Conservation (phyloP, 2,888 invertebrate genomes). For the Clusia tigrina region DNA sequence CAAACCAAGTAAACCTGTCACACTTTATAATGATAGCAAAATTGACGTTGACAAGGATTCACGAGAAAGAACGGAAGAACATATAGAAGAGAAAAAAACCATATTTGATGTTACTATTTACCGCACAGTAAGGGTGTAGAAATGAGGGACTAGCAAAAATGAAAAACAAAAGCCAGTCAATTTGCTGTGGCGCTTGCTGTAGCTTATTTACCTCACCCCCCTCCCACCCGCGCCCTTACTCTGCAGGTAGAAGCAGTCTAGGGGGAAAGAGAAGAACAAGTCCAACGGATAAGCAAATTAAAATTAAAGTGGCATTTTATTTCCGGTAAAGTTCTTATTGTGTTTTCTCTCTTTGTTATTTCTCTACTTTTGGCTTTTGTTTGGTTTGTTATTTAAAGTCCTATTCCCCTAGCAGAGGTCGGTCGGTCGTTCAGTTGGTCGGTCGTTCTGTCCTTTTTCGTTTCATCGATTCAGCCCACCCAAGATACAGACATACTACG, state of each 20-base stretch:
- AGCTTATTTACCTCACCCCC: constrained; percentile 22
- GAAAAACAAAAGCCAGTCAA: constrained; percentile 20
- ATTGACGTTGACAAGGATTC: constrained; percentile 22
- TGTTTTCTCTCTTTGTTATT: neutral
- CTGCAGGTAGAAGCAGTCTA: neutral
- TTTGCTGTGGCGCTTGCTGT: constrained; percentile 16
- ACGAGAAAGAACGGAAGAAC: neutral
- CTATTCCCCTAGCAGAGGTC: too few relatives aligned
- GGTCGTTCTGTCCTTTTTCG: neutral
- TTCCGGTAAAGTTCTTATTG: constrained; percentile 20
- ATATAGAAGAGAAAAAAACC: neutral
- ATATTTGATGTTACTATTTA: neutral
- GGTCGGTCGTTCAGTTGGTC: too few relatives aligned
- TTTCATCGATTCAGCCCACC: neutral
- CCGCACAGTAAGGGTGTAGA: neutral
- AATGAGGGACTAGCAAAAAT: neutral
- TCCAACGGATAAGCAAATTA: constrained; percentile 29
- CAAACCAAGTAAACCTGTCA: neutral
- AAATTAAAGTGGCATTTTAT: constrained; percentile 31
- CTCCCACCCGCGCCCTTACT: neutral
- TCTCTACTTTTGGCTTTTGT: neutral
- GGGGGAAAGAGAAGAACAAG: constrained; percentile 10
- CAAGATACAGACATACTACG: too few relatives aligned
- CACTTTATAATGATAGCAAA: neutral
- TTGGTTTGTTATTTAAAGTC: neutral